Percentiles rank a stretch among this genome's conserved stretches.
phyloP scores from a whole-genome alignment of 2,888 invertebrate species.

The Synergus laeviventris region DNA sequence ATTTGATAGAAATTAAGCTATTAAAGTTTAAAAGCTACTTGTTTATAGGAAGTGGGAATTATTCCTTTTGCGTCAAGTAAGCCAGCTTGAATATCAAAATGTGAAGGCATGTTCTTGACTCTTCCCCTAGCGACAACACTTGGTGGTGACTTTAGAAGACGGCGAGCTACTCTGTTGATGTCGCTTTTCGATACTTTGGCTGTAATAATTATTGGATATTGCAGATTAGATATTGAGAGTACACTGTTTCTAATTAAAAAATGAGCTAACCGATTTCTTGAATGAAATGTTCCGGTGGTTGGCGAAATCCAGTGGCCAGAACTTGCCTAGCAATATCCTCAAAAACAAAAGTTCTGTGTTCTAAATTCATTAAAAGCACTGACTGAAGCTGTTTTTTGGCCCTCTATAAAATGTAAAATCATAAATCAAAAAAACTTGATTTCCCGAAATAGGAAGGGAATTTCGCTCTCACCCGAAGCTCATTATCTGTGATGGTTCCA shows the following conservation, averaged over 20 bases:
- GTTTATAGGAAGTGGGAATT: conserved; percentile 71
- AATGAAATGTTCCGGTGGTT: conserved; percentile 93
- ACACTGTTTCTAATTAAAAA: not conserved
- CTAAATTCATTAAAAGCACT: conserved; percentile 99
- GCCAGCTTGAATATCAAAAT: conserved; percentile 85
- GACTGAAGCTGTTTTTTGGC: conserved; percentile 99
- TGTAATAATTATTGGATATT: conserved; percentile 74
- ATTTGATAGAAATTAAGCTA: not conserved
- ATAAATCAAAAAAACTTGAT: not conserved
- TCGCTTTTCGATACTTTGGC: conserved; percentile 91
- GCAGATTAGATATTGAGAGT: not conserved
- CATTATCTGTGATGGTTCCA: conserved; percentile 83
- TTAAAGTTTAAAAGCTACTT: not conserved
- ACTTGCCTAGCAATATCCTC: conserved; percentile 99
- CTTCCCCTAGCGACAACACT: conserved; percentile 95
- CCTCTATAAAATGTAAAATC: conserved; percentile 79
- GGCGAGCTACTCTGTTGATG: conserved; percentile 88
- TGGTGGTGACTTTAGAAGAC: conserved; percentile 89
- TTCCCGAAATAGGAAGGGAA: not conserved
- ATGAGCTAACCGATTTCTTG: conserved; percentile 88
- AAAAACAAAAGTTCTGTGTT: conserved; percentile 98
- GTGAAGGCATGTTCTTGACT: conserved; percentile 85
- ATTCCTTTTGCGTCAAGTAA: conserved; percentile 77
- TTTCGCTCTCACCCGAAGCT: conserved; percentile 81
- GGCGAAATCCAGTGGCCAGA: conserved; percentile 92